Evolutionary conservation across 2,113 vertebrate genomes (phyloP).

Genomic region (Podiceps cristatus): DNA sequence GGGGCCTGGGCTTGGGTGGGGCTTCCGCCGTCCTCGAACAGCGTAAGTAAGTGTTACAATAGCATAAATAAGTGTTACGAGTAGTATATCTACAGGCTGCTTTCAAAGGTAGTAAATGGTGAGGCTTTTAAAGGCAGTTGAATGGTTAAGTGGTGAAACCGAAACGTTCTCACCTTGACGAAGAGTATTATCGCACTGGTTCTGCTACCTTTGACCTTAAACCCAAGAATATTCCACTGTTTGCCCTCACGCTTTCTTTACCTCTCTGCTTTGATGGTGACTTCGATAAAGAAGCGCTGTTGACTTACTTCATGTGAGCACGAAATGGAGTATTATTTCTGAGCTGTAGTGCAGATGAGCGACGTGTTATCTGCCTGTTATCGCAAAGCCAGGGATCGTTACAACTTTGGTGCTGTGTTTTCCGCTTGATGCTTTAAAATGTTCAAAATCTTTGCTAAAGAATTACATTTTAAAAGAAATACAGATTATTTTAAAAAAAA

Average conservation of each 20-base stretch:
- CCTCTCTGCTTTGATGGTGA: not conserved
- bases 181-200: not conserved
- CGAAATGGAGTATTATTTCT: not conserved
- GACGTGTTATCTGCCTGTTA: fast-evolving
- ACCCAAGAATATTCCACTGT: not conserved
- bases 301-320: not conserved
- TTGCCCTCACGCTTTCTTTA: fast-evolving
- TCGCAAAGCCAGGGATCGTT: not conserved
- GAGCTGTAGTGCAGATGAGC: not conserved
- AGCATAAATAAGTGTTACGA: not conserved
- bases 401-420: not conserved
- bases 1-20: not conserved
- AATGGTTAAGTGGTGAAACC: not conserved
- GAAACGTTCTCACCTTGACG: not conserved
- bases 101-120: not conserved
- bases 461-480: not conserved
- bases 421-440: not conserved
- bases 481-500: not conserved
- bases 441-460: not conserved
- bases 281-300: not conserved
- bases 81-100: fast-evolving
- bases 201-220: not conserved
- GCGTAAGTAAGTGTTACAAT: too few relatives aligned
- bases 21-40: not conserved
- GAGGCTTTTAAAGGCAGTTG: not conserved